phyloP scores from a whole-genome alignment of 2,113 vertebrate genomes.

The Megaptera novaeangliae region DNA sequence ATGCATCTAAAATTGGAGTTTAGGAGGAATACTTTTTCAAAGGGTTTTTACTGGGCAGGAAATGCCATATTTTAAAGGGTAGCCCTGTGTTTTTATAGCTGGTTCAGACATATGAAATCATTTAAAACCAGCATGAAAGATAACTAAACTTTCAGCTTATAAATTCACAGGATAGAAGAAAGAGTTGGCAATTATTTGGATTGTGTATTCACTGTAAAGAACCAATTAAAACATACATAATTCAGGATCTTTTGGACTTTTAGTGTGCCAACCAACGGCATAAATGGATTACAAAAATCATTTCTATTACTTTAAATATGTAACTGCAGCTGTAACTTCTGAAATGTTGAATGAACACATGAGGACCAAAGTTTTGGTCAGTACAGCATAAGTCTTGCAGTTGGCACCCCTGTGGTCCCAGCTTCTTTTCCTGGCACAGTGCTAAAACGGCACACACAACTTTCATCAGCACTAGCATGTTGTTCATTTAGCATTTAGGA shows the following conservation, averaged over 20 bases:
- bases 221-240: slow-evolving; percentile 18
- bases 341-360: slow-evolving; percentile 3
- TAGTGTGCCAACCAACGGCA: neutral
- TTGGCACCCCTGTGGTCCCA: neutral
- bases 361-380: neutral
- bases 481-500: slow-evolving; percentile 61
- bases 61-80: slow-evolving; percentile 34
- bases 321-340: slow-evolving; percentile 25
- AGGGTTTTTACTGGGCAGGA: slow-evolving; percentile 35
- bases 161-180: slow-evolving; percentile 10
- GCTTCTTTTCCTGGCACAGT: slow-evolving; percentile 41
- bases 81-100: neutral
- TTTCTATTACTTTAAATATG: slow-evolving; percentile 22
- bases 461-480: slow-evolving; percentile 40
- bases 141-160: slow-evolving; percentile 28
- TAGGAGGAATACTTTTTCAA: slow-evolving; percentile 26
- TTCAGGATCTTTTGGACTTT: slow-evolving; percentile 29
- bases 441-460: slow-evolving; percentile 44
- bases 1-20: slow-evolving; percentile 47
- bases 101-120: slow-evolving; percentile 37
- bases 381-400: neutral
- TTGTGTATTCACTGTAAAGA: slow-evolving; percentile 25
- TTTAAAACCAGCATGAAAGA: slow-evolving; percentile 42
- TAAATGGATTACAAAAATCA: neutral
- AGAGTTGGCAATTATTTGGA: slow-evolving; percentile 17